phyloP scores from a whole-genome alignment of 92 coral and sea anemone species.

The Phenganax subtilis region DNA sequence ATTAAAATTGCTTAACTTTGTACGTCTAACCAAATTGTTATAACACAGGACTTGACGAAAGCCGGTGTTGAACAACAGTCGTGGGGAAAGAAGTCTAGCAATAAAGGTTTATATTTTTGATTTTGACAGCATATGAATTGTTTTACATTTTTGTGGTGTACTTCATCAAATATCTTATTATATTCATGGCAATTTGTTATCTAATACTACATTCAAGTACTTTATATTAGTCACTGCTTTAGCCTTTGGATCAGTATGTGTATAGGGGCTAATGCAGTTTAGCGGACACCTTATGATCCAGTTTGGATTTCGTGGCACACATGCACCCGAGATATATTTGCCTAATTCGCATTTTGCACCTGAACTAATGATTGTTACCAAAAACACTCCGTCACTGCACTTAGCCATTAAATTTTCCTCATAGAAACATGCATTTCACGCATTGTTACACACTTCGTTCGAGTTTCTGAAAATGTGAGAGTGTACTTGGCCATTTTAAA shows the following conservation, averaged over 20 bases:
- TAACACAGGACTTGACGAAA: slow-evolving; percentile 27
- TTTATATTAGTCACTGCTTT: too few species aligned
- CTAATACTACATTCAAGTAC: too few species aligned
- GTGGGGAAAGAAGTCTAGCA: slow-evolving; percentile 28
- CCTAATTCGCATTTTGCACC: too few species aligned
- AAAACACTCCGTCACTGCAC: background rate
- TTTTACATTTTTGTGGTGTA: background rate
- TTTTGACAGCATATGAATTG: background rate
- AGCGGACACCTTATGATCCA: too few species aligned
- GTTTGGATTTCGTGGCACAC: too few species aligned
- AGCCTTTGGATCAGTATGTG: background rate
- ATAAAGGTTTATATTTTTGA: slow-evolving; percentile 4
- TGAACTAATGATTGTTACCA: background rate
- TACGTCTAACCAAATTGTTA: background rate
- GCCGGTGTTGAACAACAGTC: slow-evolving; percentile 25
- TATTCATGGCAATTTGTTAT: too few species aligned
- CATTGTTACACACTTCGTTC: too few species aligned
- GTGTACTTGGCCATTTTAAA: too few species aligned
- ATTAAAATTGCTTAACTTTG: background rate
- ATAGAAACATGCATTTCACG: too few species aligned
- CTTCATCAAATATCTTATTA: too few species aligned
- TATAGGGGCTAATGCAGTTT: background rate
- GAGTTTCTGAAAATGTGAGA: too few species aligned
- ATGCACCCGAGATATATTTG: too few species aligned
- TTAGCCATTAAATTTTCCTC: background rate